phyloP scores from a whole-genome alignment of 1,140 invertebrate genomes.

The Drosophila chauvacae region DNA sequence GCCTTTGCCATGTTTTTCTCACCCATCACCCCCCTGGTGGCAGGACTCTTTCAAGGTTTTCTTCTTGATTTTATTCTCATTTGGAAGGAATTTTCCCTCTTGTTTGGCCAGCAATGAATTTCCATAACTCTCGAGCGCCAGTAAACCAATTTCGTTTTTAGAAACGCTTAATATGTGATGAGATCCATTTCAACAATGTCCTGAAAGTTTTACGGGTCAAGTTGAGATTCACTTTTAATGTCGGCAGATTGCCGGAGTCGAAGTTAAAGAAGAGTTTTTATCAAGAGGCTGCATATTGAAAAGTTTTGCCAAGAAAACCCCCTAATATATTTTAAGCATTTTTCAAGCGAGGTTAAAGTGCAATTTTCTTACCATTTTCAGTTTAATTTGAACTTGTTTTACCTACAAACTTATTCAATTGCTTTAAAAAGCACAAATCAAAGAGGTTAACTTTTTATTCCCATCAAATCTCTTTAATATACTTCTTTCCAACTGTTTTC shows the following conservation, averaged over 20 bases:
- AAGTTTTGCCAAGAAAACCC: not conserved
- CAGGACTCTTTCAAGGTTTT: constrained; percentile 12
- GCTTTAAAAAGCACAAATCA: not conserved
- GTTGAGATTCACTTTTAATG: constrained; percentile 19
- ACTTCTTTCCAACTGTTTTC: not conserved
- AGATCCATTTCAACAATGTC: constrained; percentile 31
- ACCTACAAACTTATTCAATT: not conserved
- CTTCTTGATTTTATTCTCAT: constrained; percentile 48
- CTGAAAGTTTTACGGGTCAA: constrained; percentile 39
- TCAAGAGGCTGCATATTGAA: constrained; percentile 27
- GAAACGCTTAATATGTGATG: constrained; percentile 46
- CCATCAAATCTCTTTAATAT: not conserved
- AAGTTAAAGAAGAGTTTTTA: constrained; percentile 17
- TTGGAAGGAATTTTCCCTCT: constrained; percentile 57
- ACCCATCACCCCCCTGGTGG: not conserved
- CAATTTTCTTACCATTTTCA: not conserved
- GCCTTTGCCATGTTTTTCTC: constrained; percentile 19
- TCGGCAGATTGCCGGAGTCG: constrained; percentile 14
- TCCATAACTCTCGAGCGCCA: constrained; percentile 49
- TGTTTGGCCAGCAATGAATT: constrained; percentile 61
- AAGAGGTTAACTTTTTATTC: too few species aligned
- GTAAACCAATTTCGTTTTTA: constrained; percentile 43
- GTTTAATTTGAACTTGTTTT: not conserved
- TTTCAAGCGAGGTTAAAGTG: not conserved
- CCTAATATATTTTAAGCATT: not conserved